Evolutionary conservation across 2,888 invertebrate species (phyloP), one percentile per base, ranked within the genome.

Genomic region (Drosophila barbarae): DNA sequence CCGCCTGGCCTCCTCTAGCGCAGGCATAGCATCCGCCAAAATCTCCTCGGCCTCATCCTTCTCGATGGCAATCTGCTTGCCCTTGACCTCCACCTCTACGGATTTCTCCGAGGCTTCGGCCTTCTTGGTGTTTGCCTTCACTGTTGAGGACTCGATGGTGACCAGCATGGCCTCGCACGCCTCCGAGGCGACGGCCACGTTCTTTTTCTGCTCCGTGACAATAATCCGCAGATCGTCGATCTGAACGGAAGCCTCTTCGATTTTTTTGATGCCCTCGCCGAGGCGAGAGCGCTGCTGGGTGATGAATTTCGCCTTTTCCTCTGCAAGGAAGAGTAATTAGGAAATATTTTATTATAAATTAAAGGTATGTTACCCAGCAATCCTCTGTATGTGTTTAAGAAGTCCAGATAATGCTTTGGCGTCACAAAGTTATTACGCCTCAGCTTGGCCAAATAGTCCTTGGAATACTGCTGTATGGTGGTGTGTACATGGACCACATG

Each of bases 321-420:
- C 89, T 89, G 59, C 2, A 1, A 44, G 9, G 3, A 12, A 23
- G 0, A 6, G 2, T 3, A 10, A 10, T 21, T 13, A 8, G 12
- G 3, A 10, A 6, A 6, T 9, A 13, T 1, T 9, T 5, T 13
- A 38, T n/a, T 5, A 6, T 6, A 7, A 30, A 18, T 7, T 1
- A 7, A 26, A 6, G 1, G 1, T 10, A 0, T 2, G 60, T 74
- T 94, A 72, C 94, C 93, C 41, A 97, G 89, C 32, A 97, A 90
- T 71, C 91, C 91, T 2, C 96, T 86, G 85, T 97, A 97, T 3
- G 93, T 94, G 55, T 93, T 92, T 60, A 98, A 94, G 84, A 92
- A 97, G 89, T 97, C 97, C 86, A 98, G 91, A 88, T 96, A 98
- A 86, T 97, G 96, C 78, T 96, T 97, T 0, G 97, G 97, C 0